Evolutionary conservation across 2,888 invertebrate species (phyloP).

Genomic region (Scaptomyza caliginosa): DNA sequence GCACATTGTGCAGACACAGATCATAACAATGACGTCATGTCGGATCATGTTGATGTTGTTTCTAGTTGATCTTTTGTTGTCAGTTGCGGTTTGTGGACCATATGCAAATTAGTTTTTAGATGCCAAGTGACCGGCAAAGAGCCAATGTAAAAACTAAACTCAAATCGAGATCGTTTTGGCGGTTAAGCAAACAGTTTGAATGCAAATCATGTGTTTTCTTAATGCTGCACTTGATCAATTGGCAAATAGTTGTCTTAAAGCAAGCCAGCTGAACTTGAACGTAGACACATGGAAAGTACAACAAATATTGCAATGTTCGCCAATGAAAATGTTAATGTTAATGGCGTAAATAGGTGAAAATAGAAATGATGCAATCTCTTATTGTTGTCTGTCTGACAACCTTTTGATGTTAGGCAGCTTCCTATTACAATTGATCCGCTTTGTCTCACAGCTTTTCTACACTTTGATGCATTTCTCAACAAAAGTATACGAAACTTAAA

Average conservation of each 20-base stretch:
- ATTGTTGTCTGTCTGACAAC: conserved; percentile 40
- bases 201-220: conserved; percentile 71
- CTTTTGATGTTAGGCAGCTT: conserved; percentile 14
- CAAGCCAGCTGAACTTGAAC: conserved; percentile 61
- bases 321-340: conserved; percentile 51
- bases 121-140: conserved; percentile 39
- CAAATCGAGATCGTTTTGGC: conserved; percentile 33
- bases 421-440: conserved; percentile 43
- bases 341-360: conserved; percentile 46
- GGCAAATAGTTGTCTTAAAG: conserved; percentile 8
- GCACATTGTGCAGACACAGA: conserved; percentile 42
- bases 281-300: conserved; percentile 7
- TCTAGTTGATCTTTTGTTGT: conserved; percentile 20
- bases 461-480: conserved; percentile 48
- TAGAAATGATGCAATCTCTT: conserved; percentile 51
- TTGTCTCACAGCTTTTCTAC: conserved; percentile 21
- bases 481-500: conserved; percentile 39
- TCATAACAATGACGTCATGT: conserved; percentile 60
- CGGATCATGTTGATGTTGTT: not conserved
- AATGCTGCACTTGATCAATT: conserved; percentile 57
- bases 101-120: conserved; percentile 34
- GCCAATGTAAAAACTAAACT: conserved; percentile 66
- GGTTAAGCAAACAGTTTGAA: conserved; percentile 57
- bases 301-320: conserved; percentile 16
- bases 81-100: conserved; percentile 12